Percentiles rank a stretch among this genome's conserved stretches.
Conservation (phyloP, 2,888 invertebrate species). For the Thelaira solivaga region DNA sequence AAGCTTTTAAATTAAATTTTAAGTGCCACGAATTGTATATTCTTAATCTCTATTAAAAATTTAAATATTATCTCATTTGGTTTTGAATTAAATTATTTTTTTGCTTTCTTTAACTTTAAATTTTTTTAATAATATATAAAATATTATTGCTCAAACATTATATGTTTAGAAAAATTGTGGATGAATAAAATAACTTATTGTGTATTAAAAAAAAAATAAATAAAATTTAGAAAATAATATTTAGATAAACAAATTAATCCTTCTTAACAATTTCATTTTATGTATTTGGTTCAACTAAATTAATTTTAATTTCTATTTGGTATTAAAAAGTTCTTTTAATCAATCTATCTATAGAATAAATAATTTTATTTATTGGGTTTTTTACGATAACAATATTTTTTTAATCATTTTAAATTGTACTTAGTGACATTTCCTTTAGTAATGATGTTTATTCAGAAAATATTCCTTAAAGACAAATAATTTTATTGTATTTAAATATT, state of each 20-base stretch:
- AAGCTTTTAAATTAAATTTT: background rate
- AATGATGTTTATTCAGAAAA: slow-evolving; percentile 1
- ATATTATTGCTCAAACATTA: slow-evolving; percentile 35
- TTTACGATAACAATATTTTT: background rate
- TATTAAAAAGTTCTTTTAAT: no score
- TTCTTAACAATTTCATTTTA: background rate
- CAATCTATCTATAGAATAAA: no score
- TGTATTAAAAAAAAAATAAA: slow-evolving; percentile 8
- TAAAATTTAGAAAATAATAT: slow-evolving; percentile 10
- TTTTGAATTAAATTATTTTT: slow-evolving; percentile 30
- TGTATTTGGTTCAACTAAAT: background rate
- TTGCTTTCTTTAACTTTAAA: slow-evolving; percentile 7
- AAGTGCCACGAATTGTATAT: background rate
- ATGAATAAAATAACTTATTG: slow-evolving; percentile 23
- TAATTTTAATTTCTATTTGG: slow-evolving; percentile 11
- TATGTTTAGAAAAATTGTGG: slow-evolving; percentile 38
- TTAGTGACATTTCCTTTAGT: background rate
- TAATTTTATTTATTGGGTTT: slow-evolving; percentile 18
- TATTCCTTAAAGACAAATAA: slow-evolving; percentile 7
- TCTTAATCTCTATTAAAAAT: background rate
- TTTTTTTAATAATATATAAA: background rate
- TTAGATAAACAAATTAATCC: background rate
- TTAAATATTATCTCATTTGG: background rate
- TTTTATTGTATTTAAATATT: slow-evolving; percentile 31
- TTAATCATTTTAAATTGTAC: background rate